Evolutionary conservation across 1,140 invertebrate genomes (phyloP).

Genomic region (Ips typographus): DNA sequence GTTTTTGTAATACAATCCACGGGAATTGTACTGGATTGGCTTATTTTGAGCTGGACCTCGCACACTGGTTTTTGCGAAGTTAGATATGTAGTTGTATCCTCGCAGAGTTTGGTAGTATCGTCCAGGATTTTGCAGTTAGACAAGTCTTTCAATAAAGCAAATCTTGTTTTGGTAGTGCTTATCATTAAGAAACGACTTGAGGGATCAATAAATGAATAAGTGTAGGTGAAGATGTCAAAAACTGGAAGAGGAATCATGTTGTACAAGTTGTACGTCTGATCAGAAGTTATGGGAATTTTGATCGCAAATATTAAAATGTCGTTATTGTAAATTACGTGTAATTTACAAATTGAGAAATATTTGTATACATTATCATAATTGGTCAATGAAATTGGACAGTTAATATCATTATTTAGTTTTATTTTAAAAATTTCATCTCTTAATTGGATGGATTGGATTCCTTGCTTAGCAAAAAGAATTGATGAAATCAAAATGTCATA

Average conservation of each 20-base stretch:
- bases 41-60: neutral
- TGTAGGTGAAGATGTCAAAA: neutral
- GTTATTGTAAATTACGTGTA: constrained; percentile 8
- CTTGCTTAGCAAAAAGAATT: constrained; percentile 35
- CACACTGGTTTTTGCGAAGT: constrained; percentile 8
- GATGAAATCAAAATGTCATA: constrained; percentile 24
- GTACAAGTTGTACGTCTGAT: constrained; percentile 7
- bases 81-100: neutral
- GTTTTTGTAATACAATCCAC: neutral
- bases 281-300: constrained; percentile 3
- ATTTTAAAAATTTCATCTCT: constrained; percentile 6
- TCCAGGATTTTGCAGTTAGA: neutral
- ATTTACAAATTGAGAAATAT: constrained; percentile 12
- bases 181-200: constrained; percentile 16
- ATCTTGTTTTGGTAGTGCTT: constrained; percentile 17
- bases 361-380: constrained; percentile 8
- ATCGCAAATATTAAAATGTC: constrained; percentile 14
- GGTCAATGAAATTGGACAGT: constrained; percentile 15
- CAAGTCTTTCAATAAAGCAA: constrained; percentile 18
- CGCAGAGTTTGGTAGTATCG: constrained; percentile 3
- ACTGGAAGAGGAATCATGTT: constrained; percentile 15
- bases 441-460: constrained; percentile 32
- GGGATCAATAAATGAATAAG: constrained; percentile 23
- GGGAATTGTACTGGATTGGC: neutral
- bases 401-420: constrained; percentile 18